Conservation (phyloP, 2,113 vertebrate species). For the Hyla sarda region DNA sequence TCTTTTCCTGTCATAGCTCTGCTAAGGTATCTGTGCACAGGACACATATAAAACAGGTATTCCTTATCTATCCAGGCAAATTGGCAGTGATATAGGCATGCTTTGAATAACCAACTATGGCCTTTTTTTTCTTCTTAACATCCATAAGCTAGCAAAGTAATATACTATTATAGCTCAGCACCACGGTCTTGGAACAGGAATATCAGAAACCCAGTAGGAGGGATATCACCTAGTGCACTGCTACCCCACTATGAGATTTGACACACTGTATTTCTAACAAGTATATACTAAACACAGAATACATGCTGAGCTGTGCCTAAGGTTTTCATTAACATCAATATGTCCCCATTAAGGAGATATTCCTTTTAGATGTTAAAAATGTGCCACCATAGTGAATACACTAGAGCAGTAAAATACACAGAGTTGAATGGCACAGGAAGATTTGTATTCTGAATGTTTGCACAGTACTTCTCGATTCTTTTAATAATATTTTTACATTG, state of each 20-base stretch:
- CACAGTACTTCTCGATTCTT: not conserved
- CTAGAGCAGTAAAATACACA: not conserved
- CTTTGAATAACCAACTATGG: conserved; percentile 41
- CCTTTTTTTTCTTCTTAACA: conserved; percentile 43
- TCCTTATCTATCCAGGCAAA: conserved; percentile 41
- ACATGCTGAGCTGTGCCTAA: conserved; percentile 25
- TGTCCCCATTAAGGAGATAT: conserved; percentile 28
- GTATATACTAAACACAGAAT: conserved; percentile 37
- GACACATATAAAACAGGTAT: conserved; percentile 34
- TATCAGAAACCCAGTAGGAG: conserved; percentile 43
- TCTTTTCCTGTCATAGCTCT: conserved; percentile 38
- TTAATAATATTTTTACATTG: not conserved
- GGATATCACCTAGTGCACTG: conserved; percentile 43
- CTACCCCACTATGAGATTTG: conserved; percentile 44
- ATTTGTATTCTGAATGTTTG: not conserved
- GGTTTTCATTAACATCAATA: conserved; percentile 36
- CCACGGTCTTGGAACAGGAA: conserved; percentile 21
- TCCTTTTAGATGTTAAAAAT: not conserved
- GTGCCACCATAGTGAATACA: not conserved
- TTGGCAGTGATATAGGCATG: conserved; percentile 19
- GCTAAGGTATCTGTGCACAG: conserved; percentile 11
- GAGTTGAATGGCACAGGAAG: not conserved
- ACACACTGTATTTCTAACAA: conserved; percentile 50
- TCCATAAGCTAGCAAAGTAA: conserved; percentile 33
- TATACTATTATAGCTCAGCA: conserved; percentile 44